These are phyloP conservation scores for Lepidurus couesii DNA, from an alignment of 1,140 invertebrate species.

Conservation along the genomic window DNA sequence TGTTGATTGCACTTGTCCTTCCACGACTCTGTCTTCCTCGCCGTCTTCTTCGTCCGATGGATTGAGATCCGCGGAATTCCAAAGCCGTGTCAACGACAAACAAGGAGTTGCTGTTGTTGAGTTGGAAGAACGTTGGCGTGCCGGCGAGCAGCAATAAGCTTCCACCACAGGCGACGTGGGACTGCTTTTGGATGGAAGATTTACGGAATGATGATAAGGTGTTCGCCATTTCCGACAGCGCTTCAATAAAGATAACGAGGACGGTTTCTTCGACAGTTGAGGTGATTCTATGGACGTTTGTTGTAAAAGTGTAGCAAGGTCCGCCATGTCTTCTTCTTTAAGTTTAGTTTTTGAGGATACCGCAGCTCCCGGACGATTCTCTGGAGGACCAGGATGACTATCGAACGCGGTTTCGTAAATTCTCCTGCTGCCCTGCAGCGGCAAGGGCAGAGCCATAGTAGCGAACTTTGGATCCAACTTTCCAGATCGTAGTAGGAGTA, in stretches of 20 bases:
- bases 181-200: not conserved
- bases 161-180: not conserved
- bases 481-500: not conserved
- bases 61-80: not conserved
- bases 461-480: not conserved
- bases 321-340: not conserved
- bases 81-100: not conserved
- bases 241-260: not conserved
- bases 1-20: not conserved
- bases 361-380: not conserved
- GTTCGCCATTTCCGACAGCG: constrained; percentile 7
- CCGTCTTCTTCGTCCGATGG: not conserved
- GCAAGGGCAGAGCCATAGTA: not conserved
- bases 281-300: not conserved
- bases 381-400: not conserved
- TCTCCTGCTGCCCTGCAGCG: not conserved
- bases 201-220: not conserved
- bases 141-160: not conserved
- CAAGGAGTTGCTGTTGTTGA: not conserved
- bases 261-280: not conserved
- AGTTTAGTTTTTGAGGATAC: not conserved
- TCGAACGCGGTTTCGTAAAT: constrained; percentile 9
- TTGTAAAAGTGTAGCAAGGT: not conserved
- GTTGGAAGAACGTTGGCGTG: constrained; percentile 8
- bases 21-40: not conserved